Evolutionary conservation across 1,140 invertebrate genomes (phyloP), one percentile per base, ranked within the genome.

Genomic region (Cyclargus thomasi): DNA sequence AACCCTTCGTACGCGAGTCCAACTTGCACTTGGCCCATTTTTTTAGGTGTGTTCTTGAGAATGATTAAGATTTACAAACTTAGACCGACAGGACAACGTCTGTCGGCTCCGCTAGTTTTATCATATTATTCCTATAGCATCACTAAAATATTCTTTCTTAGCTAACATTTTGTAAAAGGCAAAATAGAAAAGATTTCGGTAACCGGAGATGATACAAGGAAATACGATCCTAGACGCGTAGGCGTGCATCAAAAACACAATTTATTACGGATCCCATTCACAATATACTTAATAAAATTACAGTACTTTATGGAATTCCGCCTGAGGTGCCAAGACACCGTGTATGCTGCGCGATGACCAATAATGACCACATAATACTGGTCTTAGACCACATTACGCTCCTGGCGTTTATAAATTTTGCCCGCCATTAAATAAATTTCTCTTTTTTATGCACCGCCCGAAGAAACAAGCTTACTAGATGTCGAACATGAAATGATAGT

Each of bases 381-480:
- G 20, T 59, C 55, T 65, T 62, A 65, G 35, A 68, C 67, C 18
- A 22, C 11, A 57, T 62, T 69, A 63, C 35, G 59, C 55, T 65
- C 16, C 29, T 62, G 53, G 67, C 55, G 18, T 8, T 10, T 53
- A 69, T 69, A 20, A 62, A 65, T 62, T 36, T 29, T 65, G 64
- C 16, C 22, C 21, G 62, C 36, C 39, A 62, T 67, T 22, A 63
- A 35, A 65, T 62, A 65, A 69, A 69, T 47, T 69, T 21, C 18
- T 18, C 35, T 21, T 62, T 65, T 65, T 69, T 65, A 69, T 69
- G 23, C 39, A 21, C 10, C 17, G 14, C n/a, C 17, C 18, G 3
- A 35, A 16, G 35, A 11, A 55, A 17, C 29, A 17, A 14, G 18
- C 55, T 20, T 20, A 20, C 18, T 59, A 11, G 18, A 22, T 59